A percentile compares a stretch with the other conserved stretches of the same genome.
phyloP scores from a whole-genome alignment of 2,113 vertebrate genomes.

The Chascanopsetta lugubris region DNA sequence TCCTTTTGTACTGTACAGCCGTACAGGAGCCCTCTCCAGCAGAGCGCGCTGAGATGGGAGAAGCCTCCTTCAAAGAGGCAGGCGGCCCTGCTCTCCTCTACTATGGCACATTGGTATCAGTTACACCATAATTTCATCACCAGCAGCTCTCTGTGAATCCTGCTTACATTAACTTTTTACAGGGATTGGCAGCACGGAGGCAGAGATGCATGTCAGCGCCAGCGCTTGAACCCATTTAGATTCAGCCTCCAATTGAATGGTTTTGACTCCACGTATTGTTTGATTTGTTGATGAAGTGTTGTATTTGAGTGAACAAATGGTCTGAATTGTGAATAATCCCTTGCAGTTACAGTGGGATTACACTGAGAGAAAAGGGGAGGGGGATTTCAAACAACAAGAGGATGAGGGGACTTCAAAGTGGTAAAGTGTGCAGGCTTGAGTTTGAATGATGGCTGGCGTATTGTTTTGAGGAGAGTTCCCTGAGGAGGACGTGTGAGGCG shows the following conservation, averaged over 20 bases:
- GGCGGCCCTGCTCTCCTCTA: conserved; percentile 68
- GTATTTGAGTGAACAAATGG: conserved; percentile 59
- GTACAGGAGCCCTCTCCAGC: conserved; percentile 65
- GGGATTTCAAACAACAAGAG: conserved; percentile 48
- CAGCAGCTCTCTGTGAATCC: conserved; percentile 81
- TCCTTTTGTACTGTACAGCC: conserved; percentile 66
- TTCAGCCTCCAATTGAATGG: conserved; percentile 46
- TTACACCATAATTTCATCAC: conserved; percentile 88
- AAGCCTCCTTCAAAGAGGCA: conserved; percentile 74
- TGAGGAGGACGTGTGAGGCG: conserved; percentile 60
- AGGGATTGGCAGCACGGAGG: conserved; percentile 79
- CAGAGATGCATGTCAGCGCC: conserved; percentile 70
- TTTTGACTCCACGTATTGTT: conserved; percentile 47
- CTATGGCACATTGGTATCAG: conserved; percentile 82
- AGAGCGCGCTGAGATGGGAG: conserved; percentile 66
- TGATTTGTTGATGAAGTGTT: conserved; percentile 66
- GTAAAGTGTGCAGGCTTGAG: conserved; percentile 51
- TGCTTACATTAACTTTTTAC: conserved; percentile 85
- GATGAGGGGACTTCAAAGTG: conserved; percentile 64
- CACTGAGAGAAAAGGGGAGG: conserved; percentile 25
- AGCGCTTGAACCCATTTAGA: conserved; percentile 59
- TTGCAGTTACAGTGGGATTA: conserved; percentile 61
- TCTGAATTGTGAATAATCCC: conserved; percentile 52
- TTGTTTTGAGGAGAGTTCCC: conserved; percentile 78
- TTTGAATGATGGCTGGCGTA: conserved; percentile 69